These are phyloP conservation scores for Phocoena sinus DNA, from an alignment of 2,113 vertebrate genomes.

Conservation along the genomic window DNA sequence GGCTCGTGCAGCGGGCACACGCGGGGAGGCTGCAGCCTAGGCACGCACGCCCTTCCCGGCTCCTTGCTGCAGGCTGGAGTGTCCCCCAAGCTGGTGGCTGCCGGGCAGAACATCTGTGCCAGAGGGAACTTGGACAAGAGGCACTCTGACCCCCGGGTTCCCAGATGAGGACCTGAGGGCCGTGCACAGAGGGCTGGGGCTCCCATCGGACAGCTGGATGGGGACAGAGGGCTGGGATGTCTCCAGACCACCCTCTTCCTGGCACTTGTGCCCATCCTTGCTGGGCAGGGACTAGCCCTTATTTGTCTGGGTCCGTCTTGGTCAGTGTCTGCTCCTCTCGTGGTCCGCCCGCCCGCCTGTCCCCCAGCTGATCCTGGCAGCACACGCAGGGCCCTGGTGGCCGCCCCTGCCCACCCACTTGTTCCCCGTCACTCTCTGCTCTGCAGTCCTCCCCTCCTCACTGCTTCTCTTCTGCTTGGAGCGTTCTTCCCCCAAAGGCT, in stretches of 20 bases:
- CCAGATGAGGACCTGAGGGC: not conserved
- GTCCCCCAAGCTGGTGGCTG: not conserved
- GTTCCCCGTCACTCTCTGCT: not conserved
- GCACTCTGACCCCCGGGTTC: no score
- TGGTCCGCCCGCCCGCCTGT: no score
- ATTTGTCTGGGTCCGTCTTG: not conserved
- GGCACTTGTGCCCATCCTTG: no score
- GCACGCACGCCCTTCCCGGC: accelerated
- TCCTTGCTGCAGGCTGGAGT: not conserved
- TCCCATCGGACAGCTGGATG: not conserved
- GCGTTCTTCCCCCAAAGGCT: not conserved
- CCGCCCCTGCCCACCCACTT: no score
- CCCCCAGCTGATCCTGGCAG: no score
- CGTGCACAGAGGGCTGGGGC: not conserved
- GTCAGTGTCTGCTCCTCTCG: no score
- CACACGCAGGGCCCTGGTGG: no score
- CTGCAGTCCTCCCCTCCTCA: not conserved
- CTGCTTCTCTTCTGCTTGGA: not conserved
- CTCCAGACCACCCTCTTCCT: not conserved
- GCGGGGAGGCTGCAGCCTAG: accelerated
- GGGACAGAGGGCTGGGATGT: not conserved
- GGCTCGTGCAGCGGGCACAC: not conserved
- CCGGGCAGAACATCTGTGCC: not conserved
- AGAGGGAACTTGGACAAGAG: not conserved
- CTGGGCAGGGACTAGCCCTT: not conserved